phyloP scores from a whole-genome alignment of 2,797 vertebrate genomes.

The Paramormyrops hopkinsi region DNA sequence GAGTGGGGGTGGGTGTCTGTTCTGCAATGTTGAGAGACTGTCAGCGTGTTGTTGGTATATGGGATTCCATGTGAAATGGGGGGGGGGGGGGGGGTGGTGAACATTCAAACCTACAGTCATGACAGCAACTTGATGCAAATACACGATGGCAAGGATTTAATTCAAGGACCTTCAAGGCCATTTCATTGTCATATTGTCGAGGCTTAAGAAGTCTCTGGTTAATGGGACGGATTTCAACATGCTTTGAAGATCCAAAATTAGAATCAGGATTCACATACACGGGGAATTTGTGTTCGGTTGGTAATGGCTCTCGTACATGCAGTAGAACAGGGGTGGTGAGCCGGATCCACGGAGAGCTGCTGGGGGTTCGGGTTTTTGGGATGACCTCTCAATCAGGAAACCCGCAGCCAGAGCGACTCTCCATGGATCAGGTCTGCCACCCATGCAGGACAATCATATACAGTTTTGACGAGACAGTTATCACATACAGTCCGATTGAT shows the following conservation, averaged over 20 bases:
- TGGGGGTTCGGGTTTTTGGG: not conserved
- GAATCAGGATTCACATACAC: not conserved
- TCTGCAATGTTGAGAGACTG: not conserved
- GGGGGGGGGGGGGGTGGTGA: not conserved
- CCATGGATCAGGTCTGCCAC: not conserved
- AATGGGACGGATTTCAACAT: not conserved
- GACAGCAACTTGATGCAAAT: not conserved
- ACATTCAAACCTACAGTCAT: not conserved
- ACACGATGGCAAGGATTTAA: not conserved
- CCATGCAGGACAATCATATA: not conserved
- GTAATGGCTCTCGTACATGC: not conserved
- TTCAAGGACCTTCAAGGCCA: not conserved
- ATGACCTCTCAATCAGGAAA: not conserved
- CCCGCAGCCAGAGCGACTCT: not conserved
- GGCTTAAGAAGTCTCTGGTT: not conserved
- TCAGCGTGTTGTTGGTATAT: not conserved
- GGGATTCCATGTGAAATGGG: not conserved
- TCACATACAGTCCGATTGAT: not conserved
- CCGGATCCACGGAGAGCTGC: not conserved
- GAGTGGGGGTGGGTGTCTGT: not conserved
- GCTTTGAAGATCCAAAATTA: not conserved
- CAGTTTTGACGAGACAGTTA: not conserved
- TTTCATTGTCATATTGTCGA: not conserved
- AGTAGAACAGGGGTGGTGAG: not conserved
- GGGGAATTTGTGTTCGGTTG: not conserved